Evolutionary conservation across 2,113 vertebrate species (phyloP).

Genomic region (Castor canadensis): DNA sequence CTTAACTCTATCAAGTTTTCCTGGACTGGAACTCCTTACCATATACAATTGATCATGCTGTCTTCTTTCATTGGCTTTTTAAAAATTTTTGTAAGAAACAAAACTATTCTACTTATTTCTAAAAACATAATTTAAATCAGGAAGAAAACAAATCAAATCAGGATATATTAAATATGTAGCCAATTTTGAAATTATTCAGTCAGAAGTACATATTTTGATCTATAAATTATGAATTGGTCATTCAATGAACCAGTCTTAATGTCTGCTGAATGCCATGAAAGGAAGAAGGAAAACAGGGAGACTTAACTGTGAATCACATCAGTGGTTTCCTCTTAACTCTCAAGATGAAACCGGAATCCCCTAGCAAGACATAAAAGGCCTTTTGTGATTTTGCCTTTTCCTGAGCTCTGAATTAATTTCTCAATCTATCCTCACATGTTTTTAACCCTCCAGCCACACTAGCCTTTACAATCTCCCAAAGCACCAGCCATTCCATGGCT

Average conservation of each 20-base stretch:
- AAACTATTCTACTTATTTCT: neutral
- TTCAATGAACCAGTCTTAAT: neutral
- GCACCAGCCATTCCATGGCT: neutral
- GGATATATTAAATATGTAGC: neutral
- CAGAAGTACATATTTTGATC: neutral
- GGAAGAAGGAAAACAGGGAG: neutral
- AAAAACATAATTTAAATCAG: neutral
- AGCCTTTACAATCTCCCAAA: neutral
- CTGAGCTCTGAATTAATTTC: neutral
- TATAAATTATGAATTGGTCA: neutral
- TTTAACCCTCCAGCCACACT: neutral
- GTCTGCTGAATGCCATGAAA: neutral
- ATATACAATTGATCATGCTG: neutral
- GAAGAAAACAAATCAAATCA: neutral
- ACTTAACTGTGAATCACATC: neutral
- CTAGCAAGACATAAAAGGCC: neutral
- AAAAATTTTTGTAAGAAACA: slow-evolving; percentile 17
- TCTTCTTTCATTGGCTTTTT: neutral
- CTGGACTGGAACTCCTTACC: neutral
- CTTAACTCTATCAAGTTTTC: neutral
- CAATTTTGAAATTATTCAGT: neutral
- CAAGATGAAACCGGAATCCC: neutral
- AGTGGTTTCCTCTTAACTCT: neutral
- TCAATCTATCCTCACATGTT: neutral
- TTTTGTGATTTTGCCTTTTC: neutral